Percentiles rank a stretch among this genome's conserved stretches.
These are phyloP conservation scores for Tetanocera ferruginea DNA, from an alignment of 2,888 invertebrate genomes.

Conservation along the genomic window DNA sequence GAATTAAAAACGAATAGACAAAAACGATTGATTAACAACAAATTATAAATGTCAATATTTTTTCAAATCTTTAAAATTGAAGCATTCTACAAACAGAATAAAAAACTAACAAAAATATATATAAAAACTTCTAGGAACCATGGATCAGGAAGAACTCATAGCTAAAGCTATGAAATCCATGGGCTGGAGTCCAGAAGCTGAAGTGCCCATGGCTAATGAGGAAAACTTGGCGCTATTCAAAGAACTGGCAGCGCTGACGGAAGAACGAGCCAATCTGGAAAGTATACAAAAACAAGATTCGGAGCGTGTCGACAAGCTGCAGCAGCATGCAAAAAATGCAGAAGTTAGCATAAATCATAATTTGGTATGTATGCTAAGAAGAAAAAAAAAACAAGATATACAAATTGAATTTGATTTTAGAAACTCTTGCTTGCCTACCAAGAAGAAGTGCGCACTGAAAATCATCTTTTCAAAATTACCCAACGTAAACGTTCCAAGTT, in stretches of 20 bases:
- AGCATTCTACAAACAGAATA: neutral
- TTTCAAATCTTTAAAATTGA: too few species aligned
- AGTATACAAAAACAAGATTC: constrained; percentile 70
- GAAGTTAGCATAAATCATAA: constrained; percentile 73
- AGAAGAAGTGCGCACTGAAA: constrained; percentile 78
- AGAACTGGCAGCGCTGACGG: constrained; percentile 71
- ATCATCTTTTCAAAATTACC: constrained; percentile 70
- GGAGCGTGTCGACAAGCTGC: constrained; percentile 69
- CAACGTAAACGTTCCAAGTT: constrained; percentile 68
- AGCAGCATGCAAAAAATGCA: constrained; percentile 72
- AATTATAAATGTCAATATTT: too few species aligned
- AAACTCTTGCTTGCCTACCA: constrained; percentile 78
- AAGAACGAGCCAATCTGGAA: constrained; percentile 70
- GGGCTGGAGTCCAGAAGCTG: constrained; percentile 75
- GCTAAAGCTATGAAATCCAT: constrained; percentile 60
- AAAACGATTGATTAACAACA: too few species aligned
- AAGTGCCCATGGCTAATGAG: constrained; percentile 83
- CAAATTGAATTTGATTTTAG: constrained; percentile 52
- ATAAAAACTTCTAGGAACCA: neutral
- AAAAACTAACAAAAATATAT: neutral
- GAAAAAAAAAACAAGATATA: neutral
- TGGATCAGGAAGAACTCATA: constrained; percentile 55
- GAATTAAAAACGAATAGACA: too few species aligned
- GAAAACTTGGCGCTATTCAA: constrained; percentile 73
- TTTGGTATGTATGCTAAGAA: constrained; percentile 66